phyloP scores from a whole-genome alignment of 2,888 invertebrate genomes.

The Oscheius sp. region DNA sequence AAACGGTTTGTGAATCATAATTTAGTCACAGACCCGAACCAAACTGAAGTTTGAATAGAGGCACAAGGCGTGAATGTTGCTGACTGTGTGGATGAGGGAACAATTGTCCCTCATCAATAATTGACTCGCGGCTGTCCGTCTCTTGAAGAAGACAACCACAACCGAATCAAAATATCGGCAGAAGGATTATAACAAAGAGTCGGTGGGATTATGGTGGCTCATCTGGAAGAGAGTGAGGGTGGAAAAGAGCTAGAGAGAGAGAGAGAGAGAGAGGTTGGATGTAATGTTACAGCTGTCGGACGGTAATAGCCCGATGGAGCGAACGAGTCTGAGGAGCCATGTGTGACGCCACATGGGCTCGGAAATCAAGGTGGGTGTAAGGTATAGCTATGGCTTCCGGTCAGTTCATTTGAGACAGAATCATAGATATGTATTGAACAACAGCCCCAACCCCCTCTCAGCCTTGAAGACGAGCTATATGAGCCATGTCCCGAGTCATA shows the following conservation, averaged over 20 bases:
- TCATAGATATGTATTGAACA: no score
- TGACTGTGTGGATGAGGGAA: neutral
- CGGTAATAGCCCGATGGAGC: slow-evolving; percentile 29
- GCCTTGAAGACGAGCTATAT: neutral
- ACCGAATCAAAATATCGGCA: slow-evolving; percentile 14
- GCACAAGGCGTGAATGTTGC: neutral
- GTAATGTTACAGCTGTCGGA: slow-evolving; percentile 36
- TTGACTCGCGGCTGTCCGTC: slow-evolving; percentile 20
- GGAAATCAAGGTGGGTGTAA: neutral
- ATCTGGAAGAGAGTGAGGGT: neutral
- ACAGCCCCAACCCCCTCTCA: neutral
- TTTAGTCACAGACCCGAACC: neutral
- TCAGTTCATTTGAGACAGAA: neutral
- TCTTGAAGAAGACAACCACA: neutral
- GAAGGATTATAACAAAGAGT: slow-evolving; percentile 34
- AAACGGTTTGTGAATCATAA: slow-evolving; percentile 1
- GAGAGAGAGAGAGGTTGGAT: slow-evolving; percentile 1
- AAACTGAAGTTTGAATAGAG: neutral
- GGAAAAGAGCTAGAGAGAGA: slow-evolving; percentile 5
- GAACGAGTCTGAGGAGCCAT: neutral
- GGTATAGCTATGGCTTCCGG: neutral
- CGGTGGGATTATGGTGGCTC: slow-evolving; percentile 18
- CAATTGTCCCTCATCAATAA: slow-evolving; percentile 32
- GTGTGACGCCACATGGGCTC: slow-evolving; percentile 10
- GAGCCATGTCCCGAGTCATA: slow-evolving; percentile 2